These are phyloP conservation scores for Epinephelus coioides DNA, from an alignment of 2,797 vertebrate species.

Conservation along the genomic window DNA sequence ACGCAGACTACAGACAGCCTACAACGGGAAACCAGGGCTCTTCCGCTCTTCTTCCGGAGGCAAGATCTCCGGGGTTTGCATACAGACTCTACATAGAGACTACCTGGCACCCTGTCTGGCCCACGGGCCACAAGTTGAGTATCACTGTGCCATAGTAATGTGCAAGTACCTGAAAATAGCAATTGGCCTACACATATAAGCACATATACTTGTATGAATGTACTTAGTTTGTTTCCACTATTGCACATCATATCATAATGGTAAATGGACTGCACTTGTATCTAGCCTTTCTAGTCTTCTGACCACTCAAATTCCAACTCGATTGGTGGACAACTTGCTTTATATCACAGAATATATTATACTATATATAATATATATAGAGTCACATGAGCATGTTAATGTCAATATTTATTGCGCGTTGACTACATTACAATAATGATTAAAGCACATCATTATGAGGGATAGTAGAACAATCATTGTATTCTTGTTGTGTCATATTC, in stretches of 20 bases:
- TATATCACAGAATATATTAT: not conserved
- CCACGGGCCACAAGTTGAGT: too few species aligned
- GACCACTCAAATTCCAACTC: too few species aligned
- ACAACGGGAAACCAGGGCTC: too few species aligned
- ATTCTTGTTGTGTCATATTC: constrained; percentile 58
- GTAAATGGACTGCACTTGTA: too few species aligned
- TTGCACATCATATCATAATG: not conserved
- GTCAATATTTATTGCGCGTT: constrained; percentile 83
- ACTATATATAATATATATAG: not conserved
- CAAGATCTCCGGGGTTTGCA: too few species aligned
- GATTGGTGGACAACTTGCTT: too few species aligned
- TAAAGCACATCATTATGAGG: constrained; percentile 73
- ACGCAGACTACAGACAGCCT: too few species aligned
- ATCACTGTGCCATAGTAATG: not conserved
- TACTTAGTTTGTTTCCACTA: constrained; percentile 2
- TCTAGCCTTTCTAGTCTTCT: too few species aligned
- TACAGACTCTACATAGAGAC: too few species aligned
- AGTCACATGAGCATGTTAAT: constrained; percentile 40
- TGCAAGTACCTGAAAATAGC: not conserved
- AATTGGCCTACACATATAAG: not conserved
- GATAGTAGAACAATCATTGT: constrained; percentile 76
- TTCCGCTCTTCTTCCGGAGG: too few species aligned
- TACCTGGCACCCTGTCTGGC: too few species aligned
- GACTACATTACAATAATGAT: constrained; percentile 80
- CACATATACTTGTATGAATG: not conserved